Percentiles rank a stretch among this genome's conserved stretches.
phyloP scores from a whole-genome alignment of 1,140 invertebrate species.

The Atopsyche davidsoni region DNA sequence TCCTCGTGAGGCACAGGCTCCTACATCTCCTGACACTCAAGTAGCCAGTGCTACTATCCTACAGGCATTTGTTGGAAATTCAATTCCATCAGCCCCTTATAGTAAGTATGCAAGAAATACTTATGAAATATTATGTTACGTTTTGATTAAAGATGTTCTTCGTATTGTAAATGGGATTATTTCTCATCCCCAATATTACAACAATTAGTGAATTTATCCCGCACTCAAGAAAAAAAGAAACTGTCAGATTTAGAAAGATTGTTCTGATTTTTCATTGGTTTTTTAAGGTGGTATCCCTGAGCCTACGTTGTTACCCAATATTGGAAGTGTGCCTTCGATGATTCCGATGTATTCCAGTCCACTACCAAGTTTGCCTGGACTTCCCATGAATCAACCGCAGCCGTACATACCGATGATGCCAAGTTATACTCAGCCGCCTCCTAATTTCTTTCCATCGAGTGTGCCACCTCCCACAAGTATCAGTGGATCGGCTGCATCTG shows the following conservation, averaged over 20 bases:
- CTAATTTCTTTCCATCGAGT: slow-evolving; percentile 14
- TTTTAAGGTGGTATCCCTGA: slow-evolving; percentile 17
- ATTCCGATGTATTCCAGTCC: slow-evolving; percentile 34
- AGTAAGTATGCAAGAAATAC: background rate
- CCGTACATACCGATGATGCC: slow-evolving; percentile 49
- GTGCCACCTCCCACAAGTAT: background rate
- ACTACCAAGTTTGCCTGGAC: slow-evolving; percentile 53
- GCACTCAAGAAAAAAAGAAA: too few relatives aligned
- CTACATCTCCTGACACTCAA: slow-evolving; percentile 20
- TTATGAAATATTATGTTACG: background rate
- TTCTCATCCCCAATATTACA: too few relatives aligned
- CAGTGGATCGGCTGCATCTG: slow-evolving; percentile 10
- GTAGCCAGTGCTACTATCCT: slow-evolving; percentile 39
- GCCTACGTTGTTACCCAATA: slow-evolving; percentile 18
- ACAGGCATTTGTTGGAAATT: slow-evolving; percentile 39
- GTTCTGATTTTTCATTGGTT: too few relatives aligned
- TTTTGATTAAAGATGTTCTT: background rate
- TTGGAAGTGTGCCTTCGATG: slow-evolving; percentile 21
- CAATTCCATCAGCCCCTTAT: slow-evolving; percentile 20
- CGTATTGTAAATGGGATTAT: too few relatives aligned
- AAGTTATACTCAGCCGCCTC: slow-evolving; percentile 37
- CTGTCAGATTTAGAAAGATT: too few relatives aligned
- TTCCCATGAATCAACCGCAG: slow-evolving; percentile 53
- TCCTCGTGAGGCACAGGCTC: slow-evolving; percentile 27
- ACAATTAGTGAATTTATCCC: too few relatives aligned